These are phyloP conservation scores for Aphidius colemani DNA, from an alignment of 2,888 invertebrate species.

Conservation along the genomic window DNA sequence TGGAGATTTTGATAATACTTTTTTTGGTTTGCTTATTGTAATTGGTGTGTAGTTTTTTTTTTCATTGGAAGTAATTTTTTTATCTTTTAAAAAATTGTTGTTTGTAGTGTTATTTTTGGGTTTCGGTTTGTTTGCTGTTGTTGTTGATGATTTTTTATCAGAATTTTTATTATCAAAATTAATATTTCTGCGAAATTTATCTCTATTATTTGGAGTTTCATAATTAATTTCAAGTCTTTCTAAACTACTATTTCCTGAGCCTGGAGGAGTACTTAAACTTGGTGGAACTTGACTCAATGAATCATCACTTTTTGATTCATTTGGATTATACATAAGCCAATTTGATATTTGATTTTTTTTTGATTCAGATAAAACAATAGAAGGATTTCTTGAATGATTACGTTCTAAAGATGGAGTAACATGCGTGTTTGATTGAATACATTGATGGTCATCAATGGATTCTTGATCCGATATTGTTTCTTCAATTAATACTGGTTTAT, in stretches of 20 bases:
- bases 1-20: background rate
- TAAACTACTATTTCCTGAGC: slow-evolving; percentile 55
- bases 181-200: slow-evolving; percentile 33
- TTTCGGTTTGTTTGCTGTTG: slow-evolving; percentile 3
- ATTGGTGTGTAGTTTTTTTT: slow-evolving; percentile 10
- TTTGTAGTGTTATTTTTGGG: slow-evolving; percentile 32
- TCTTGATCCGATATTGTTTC: slow-evolving; percentile 37
- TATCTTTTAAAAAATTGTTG: slow-evolving; percentile 31
- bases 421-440: slow-evolving; percentile 31
- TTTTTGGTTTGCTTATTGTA: slow-evolving; percentile 8
- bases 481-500: slow-evolving; percentile 28
- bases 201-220: slow-evolving; percentile 58
- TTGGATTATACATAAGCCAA: slow-evolving; percentile 49
- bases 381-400: slow-evolving; percentile 9
- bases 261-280: slow-evolving; percentile 40
- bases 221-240: slow-evolving; percentile 53
- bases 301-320: slow-evolving; percentile 42
- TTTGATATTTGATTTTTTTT: slow-evolving; percentile 47
- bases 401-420: slow-evolving; percentile 34
- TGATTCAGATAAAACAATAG: slow-evolving; percentile 28
- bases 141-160: background rate
- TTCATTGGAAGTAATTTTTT: slow-evolving; percentile 11
- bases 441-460: no score
- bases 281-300: slow-evolving; percentile 45
- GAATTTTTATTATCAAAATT: slow-evolving; percentile 1